Evolutionary conservation across 2,888 invertebrate species (phyloP).

Genomic region (Meloe dianella): DNA sequence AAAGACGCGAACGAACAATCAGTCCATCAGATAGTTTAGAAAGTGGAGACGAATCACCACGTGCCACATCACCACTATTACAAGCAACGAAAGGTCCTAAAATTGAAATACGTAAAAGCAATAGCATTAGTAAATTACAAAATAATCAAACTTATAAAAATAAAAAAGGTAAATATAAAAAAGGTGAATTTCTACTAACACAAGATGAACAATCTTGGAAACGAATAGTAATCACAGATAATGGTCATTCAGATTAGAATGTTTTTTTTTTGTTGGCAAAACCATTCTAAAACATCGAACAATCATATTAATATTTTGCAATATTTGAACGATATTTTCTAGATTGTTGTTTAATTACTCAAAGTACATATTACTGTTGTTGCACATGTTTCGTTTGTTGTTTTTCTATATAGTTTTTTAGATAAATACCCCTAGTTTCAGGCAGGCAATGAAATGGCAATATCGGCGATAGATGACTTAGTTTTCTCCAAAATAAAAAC

Average conservation of each 20-base stretch:
- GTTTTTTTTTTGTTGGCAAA: background rate
- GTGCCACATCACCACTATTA: constrained; percentile 70
- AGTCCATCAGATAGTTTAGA: constrained; percentile 60
- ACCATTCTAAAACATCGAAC: constrained; percentile 56
- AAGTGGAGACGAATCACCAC: constrained; percentile 68
- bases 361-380: constrained; percentile 35
- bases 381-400: constrained; percentile 22
- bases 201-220: constrained; percentile 50
- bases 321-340: constrained; percentile 28
- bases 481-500: background rate
- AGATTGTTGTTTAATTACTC: constrained; percentile 33
- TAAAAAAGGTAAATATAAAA: constrained; percentile 48
- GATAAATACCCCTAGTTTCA: background rate
- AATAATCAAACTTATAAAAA: constrained; percentile 38
- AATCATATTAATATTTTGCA: constrained; percentile 48
- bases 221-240: constrained; percentile 51
- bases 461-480: background rate
- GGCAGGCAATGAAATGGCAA: background rate
- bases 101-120: constrained; percentile 57
- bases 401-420: constrained; percentile 1
- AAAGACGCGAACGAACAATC: constrained; percentile 67
- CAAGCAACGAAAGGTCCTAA: constrained; percentile 54
- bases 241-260: constrained; percentile 55
- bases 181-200: constrained; percentile 49
- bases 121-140: constrained; percentile 55